Base-by-base conservation (phyloP, 2,113 vertebrate species). In the Phainopepla nitens region DNA sequence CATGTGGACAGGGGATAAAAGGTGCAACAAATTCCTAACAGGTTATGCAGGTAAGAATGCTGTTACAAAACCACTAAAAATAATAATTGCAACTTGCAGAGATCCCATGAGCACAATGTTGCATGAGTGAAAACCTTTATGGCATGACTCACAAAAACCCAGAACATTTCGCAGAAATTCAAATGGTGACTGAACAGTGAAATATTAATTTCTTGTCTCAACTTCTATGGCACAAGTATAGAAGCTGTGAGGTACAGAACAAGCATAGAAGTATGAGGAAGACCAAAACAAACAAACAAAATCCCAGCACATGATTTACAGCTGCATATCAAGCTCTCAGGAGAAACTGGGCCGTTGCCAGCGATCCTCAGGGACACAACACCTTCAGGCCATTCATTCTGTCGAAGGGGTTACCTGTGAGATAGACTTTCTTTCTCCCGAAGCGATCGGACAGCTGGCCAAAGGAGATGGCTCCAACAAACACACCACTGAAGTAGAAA, bases 381-480 rank as follows among this genome's bases (percentile, higher is more conserved):
- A 42, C 11, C 18, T 58, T 24, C 19, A n/a, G 7, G 11, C 17
- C 23, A 60, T 6, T 66, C 3, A 19, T 68, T 87, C 1, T 68
- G 33, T 41, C 1, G 4, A 25, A 23, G 35, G 13, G 75, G 62
- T 96, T 98, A 98, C 98, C 98, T 97, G 97, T 96, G 54, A 98
- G 98, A 91, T 98, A 98, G 72, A 98, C 97, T 29, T 97, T 98
- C 66, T 98, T 98, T 90, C 98, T 98, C 39, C 98, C 98, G 0
- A 98, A 98, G 56, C 95, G 98, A 90, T 98, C 98, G 0, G 98
- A 98, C 45, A 98, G 97, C 73, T 98, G 98, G 15, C 98, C 98
- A 36, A 98, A 98, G 54, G 95, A 96, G 82, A 98, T 97, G 16
- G 98, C 98, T 41, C 98, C 98, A 66, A 98, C 92, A 68, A 98